Evolutionary conservation across 2,888 invertebrate species (phyloP).

Genomic region (Synergus laeviventris): DNA sequence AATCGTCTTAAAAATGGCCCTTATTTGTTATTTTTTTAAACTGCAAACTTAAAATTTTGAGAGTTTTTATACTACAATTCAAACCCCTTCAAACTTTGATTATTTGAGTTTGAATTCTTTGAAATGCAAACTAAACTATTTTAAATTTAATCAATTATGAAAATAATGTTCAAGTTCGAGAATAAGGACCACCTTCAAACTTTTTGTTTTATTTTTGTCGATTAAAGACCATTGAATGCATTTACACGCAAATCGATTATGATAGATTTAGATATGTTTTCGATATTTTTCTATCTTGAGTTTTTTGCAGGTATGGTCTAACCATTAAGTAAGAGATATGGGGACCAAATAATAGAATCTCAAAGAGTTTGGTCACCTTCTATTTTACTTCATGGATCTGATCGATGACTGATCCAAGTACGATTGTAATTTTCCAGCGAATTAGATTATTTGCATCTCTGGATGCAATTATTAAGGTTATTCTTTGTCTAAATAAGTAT

Average conservation of each 20-base stretch:
- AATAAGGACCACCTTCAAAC: background rate
- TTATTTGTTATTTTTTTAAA: background rate
- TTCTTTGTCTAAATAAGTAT: background rate
- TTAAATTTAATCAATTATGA: no score
- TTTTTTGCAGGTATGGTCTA: no score
- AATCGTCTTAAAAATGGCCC: background rate
- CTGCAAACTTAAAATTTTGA: background rate
- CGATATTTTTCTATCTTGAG: no score
- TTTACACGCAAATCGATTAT: background rate
- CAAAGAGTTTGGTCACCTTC: no score
- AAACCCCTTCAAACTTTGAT: no score
- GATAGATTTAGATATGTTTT: no score
- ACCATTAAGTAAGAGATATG: no score
- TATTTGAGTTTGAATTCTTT: no score
- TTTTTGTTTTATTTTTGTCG: background rate
- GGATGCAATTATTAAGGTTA: background rate
- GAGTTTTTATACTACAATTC: no score
- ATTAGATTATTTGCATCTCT: constrained; percentile 16
- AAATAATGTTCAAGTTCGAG: background rate
- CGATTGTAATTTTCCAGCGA: background rate
- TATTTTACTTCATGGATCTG: background rate
- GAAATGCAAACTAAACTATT: no score
- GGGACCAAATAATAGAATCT: no score
- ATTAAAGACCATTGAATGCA: background rate
- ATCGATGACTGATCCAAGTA: constrained; percentile 1